Conservation (phyloP, 2,888 invertebrate genomes). For the Drosophila multiciliata region DNA sequence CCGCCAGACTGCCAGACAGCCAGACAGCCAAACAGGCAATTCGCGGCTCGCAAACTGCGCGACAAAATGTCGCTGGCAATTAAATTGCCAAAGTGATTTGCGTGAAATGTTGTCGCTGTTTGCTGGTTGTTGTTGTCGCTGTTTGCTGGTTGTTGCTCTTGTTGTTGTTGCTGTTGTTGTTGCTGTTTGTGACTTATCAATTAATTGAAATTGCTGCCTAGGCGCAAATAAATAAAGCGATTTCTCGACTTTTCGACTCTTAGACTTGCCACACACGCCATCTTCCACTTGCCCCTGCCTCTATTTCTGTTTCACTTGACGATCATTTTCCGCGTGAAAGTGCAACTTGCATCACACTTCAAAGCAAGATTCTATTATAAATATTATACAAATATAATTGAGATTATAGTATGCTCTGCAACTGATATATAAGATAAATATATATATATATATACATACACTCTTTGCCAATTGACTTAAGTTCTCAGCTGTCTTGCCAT, state of each 20-base stretch:
- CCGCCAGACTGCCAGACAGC: conserved; percentile 7
- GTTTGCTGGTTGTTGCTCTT: conserved; percentile 9
- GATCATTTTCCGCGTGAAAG: conserved; percentile 66
- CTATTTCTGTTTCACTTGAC: conserved; percentile 43
- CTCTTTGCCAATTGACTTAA: not conserved
- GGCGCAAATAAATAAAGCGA: conserved; percentile 74
- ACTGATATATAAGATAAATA: not conserved
- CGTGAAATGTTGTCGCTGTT: conserved; percentile 60
- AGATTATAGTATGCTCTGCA: not conserved
- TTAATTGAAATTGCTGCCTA: conserved; percentile 76
- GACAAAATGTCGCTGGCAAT: conserved; percentile 72
- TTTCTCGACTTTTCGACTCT: conserved; percentile 34
- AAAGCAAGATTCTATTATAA: not conserved
- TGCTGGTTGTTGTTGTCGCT: conserved; percentile 30
- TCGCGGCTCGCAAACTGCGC: conserved; percentile 24
- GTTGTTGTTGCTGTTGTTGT: conserved; percentile 12
- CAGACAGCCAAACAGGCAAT: conserved; percentile 1
- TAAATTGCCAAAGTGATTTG: conserved; percentile 70
- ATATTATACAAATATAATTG: not conserved
- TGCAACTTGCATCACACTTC: conserved; percentile 9
- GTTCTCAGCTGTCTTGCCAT: not conserved
- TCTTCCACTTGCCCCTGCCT: not conserved
- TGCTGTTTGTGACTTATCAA: conserved; percentile 69
- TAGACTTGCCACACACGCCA: conserved; percentile 8
- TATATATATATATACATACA: not conserved